phyloP scores from a whole-genome alignment of 2,797 vertebrate species.

The Monodelphis domestica region DNA sequence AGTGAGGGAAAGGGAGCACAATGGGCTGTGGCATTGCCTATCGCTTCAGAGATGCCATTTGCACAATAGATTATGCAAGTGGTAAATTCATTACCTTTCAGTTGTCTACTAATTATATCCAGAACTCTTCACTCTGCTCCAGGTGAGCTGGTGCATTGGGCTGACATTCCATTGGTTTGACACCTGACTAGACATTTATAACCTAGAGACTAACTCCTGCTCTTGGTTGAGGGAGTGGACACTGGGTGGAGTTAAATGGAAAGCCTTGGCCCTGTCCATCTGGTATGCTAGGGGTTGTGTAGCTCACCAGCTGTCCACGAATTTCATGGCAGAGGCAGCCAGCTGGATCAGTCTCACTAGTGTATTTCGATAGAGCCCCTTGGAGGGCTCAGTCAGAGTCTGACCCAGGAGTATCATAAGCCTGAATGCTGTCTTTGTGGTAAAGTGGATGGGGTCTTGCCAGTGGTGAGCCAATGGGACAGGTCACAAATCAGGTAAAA shows the following conservation, averaged over 20 bases:
- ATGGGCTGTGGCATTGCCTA: no score
- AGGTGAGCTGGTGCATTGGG: neutral
- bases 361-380: neutral
- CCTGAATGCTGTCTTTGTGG: neutral
- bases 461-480: neutral
- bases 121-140: neutral
- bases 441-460: neutral
- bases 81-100: no score
- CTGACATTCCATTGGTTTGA: neutral
- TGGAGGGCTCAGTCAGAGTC: neutral
- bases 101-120: neutral
- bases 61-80: no score
- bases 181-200: neutral
- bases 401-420: neutral
- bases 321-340: neutral
- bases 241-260: neutral
- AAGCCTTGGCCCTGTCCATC: neutral
- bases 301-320: neutral
- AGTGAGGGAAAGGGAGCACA: no score
- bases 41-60: no score
- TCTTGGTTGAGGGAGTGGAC: neutral
- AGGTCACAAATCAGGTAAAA: neutral
- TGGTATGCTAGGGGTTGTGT: neutral
- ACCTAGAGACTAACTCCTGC: neutral
- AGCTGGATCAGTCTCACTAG: no score